Conservation (phyloP, 2,113 vertebrate species). For the Anoura caudifer region DNA sequence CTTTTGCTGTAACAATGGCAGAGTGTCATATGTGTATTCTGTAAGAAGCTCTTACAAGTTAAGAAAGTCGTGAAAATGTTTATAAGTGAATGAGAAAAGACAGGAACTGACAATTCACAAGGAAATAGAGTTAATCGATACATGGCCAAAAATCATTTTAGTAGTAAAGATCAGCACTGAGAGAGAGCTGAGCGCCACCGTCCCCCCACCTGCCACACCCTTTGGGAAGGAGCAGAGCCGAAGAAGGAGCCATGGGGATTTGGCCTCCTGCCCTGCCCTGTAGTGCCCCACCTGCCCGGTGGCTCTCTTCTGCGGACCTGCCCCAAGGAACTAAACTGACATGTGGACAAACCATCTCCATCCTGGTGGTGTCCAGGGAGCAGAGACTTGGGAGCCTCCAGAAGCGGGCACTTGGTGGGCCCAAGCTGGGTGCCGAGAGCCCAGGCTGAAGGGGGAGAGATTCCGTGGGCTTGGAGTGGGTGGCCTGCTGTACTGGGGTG, state of each 20-base stretch:
- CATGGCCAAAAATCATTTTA: neutral
- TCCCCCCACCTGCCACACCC: too few relatives aligned
- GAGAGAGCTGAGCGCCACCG: too few relatives aligned
- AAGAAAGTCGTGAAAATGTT: neutral
- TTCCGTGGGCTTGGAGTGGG: fast-evolving
- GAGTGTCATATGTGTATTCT: fast-evolving
- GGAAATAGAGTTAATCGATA: neutral
- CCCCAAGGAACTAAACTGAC: neutral
- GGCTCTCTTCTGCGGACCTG: neutral
- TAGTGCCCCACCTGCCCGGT: fast-evolving
- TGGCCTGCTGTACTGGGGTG: neutral
- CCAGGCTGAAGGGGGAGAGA: neutral
- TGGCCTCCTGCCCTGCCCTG: neutral
- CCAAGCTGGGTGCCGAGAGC: neutral
- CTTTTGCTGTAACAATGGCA: neutral
- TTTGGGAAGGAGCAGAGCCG: neutral
- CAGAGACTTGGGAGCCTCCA: neutral
- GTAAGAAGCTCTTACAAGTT: neutral
- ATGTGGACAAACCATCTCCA: neutral
- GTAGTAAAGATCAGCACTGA: neutral
- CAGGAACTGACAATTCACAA: neutral
- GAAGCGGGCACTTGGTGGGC: neutral
- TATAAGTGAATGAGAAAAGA: neutral
- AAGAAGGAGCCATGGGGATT: too few relatives aligned
- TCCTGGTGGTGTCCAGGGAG: neutral